Evolutionary conservation across 2,113 vertebrate genomes (phyloP), one percentile per base, ranked within the genome.

Genomic region (Antigone vipio): DNA sequence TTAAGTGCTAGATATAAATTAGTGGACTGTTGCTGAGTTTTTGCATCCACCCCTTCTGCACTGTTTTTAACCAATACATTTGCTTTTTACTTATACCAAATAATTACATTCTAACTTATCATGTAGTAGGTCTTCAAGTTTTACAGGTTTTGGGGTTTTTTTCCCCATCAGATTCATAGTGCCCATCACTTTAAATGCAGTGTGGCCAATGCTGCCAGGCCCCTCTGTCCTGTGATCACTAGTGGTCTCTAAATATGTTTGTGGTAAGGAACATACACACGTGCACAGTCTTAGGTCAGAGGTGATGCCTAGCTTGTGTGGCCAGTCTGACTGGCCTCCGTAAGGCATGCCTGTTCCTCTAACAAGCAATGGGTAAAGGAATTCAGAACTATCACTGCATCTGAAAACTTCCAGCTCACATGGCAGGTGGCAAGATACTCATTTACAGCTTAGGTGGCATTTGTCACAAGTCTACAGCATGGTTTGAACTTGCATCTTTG

Each of bases 391-490:
- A 8, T 35, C 14, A 7, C 14, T 22, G 49, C 35, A 5, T 58
- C 35, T 76, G 45, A 60, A 64, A 72, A 16, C 32, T 69, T 52
- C 8, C 63, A 40, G 12, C 29, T 72, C 17, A 2, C 0, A 0
- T 74, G 34, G 34, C 68, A 81, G 55, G 32, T 58, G 52, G 27
- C 29, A 38, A n/a, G 56, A 30, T 55, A 15, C 16, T 45, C 1
- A 8, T 67, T 56, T 77, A 42, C 19, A 87, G 27, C 60, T 92
- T 20, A 15, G n/a, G 50, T 74, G 80, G 52, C 56, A 13, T 62
- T 88, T 83, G 40, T 82, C 32, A 23, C 32, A 47, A 47, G 26
- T 49, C 23, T 49, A 18, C 58, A 69, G 19, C 11, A 1, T 32
- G 35, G 5, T 40, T 87, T 89, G 42, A 79, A 68, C 59, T 73